Evolutionary conservation across 2,888 invertebrate species (phyloP).

Genomic region (Phytoseiulus persimilis): DNA sequence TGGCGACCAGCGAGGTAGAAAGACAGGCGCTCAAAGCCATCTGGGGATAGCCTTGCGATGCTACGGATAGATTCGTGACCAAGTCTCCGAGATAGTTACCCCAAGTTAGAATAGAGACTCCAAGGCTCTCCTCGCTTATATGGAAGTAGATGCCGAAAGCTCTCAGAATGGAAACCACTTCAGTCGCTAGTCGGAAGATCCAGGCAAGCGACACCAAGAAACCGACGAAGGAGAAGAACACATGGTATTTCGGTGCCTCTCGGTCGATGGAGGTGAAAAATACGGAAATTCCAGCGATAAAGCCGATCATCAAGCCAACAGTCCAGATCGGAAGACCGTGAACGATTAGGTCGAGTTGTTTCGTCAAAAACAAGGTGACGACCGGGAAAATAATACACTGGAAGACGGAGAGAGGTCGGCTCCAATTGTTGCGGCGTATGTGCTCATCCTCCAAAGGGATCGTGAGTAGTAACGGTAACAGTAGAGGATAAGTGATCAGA

Average conservation of each 20-base stretch:
- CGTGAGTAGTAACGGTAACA: conserved; percentile 54
- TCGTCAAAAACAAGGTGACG: conserved; percentile 45
- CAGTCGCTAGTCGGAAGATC: conserved; percentile 58
- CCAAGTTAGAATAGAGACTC: conserved; percentile 60
- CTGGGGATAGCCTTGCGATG: conserved; percentile 21
- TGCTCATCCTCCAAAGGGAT: conserved; percentile 56
- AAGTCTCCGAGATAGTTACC: conserved; percentile 57
- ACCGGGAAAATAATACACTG: conserved; percentile 55
- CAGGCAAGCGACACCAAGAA: conserved; percentile 56
- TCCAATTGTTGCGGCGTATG: conserved; percentile 55
- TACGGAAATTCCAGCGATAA: conserved; percentile 47
- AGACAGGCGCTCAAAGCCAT: conserved; percentile 14
- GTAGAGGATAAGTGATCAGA: conserved; percentile 53
- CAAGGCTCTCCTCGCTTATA: conserved; percentile 57
- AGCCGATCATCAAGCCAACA: conserved; percentile 46
- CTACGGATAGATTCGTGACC: conserved; percentile 21
- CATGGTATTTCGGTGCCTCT: conserved; percentile 49
- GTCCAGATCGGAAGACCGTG: conserved; percentile 41
- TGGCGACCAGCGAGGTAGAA: conserved; percentile 15
- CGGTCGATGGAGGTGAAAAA: conserved; percentile 48
- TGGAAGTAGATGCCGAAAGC: conserved; percentile 57
- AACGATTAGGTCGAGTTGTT: conserved; percentile 37
- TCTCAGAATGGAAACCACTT: conserved; percentile 56
- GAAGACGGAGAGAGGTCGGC: conserved; percentile 55
- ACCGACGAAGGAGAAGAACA: conserved; percentile 54